Evolutionary conservation across 1,140 invertebrate species (phyloP).

Genomic region (Frieseomelitta varia): DNA sequence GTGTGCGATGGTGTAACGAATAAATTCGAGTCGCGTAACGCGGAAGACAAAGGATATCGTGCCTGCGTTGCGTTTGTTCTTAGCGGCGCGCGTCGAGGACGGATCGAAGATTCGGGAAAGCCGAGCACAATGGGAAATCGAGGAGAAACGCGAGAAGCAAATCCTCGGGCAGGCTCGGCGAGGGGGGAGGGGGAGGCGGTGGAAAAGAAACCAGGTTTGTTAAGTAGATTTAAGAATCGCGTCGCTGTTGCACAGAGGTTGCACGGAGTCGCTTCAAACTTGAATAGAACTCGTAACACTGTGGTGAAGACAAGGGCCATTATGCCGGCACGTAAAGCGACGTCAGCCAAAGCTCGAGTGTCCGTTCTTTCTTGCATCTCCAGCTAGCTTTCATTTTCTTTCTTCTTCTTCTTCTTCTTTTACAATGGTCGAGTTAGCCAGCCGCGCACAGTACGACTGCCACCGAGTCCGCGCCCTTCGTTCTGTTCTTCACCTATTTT

Average conservation of each 20-base stretch:
- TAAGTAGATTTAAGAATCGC: slow-evolving; percentile 63
- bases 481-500: slow-evolving; percentile 50
- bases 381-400: slow-evolving; percentile 53
- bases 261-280: slow-evolving; percentile 53
- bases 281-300: slow-evolving; percentile 72
- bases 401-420: slow-evolving; percentile 33
- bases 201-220: not conserved
- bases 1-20: not conserved
- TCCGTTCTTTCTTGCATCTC: slow-evolving; percentile 66
- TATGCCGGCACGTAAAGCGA: slow-evolving; percentile 77
- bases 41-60: not conserved
- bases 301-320: slow-evolving; percentile 75
- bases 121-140: not conserved
- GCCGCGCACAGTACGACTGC: not conserved
- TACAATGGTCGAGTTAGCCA: not conserved
- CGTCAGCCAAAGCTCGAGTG: slow-evolving; percentile 76
- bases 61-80: not conserved
- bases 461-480: slow-evolving; percentile 18
- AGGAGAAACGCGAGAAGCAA: not conserved
- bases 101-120: no score
- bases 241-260: slow-evolving; percentile 19
- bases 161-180: not conserved
- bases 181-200: no score
- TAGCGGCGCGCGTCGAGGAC: not conserved
- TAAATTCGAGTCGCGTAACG: not conserved